Base-by-base conservation (phyloP, 2,888 invertebrate genomes). In the Andrena camellia region DNA sequence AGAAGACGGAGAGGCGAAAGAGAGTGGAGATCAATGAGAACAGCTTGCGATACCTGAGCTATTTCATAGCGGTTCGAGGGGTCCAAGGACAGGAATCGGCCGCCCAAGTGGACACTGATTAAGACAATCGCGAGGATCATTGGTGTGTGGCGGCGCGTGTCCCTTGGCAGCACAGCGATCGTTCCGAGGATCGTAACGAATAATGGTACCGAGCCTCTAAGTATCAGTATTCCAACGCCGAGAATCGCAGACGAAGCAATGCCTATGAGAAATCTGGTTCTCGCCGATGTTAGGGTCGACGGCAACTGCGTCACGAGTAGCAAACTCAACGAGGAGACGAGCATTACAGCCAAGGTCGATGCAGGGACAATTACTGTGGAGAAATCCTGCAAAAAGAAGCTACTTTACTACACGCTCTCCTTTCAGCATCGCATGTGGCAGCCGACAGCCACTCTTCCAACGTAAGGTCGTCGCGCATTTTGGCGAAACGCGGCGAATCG, bases 111-210 rank as follows among this genome's bases (percentile, higher is more conserved):
- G 20, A 90, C 64, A 13, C 84, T 7, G 0, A 90, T 90, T 23
- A 93, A 84, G 1, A 82, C 59, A 52, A 92, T 72, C 0, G 92
- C 92, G 42, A 93, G 78, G 8, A 91, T 67, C 5, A 90, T 90
- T 3, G 93, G 92, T 50, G 54, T 78, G 29, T 91, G 90, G n/a
- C 90, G 90, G n/a, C 85, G 83, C 6, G 78, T 87, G 68, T 91
- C 89, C 57, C 91, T 89, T 3, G 94, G 94, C 82, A 98, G 95
- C 8, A 97, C 95, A 0, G 96, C 95, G 0, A 97, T 97, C 92
- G 97, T 94, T 4, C 96, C 95, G 81, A 97, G 8, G 97, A 97
- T 86, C 26, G 90, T 88, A 42, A 97, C 96, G 92, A 97, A 98
- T 54, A 98, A 95, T 0, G 97, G 97, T 87, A 97, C 91, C 13